Evolutionary conservation across 1,140 invertebrate genomes (phyloP).

Genomic region (Apolygus lucorum): DNA sequence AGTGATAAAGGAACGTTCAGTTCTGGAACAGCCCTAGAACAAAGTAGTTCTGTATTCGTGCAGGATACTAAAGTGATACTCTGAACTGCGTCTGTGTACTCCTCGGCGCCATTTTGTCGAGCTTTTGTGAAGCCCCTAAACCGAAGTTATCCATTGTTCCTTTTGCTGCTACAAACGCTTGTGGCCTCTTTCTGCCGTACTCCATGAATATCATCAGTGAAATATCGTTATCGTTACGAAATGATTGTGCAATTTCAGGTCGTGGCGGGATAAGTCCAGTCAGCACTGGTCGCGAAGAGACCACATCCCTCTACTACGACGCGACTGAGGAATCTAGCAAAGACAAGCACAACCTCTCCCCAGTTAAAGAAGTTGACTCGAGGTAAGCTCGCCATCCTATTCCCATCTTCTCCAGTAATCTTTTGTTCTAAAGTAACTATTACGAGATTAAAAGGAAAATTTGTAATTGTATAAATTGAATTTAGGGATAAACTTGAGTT

Average conservation of each 20-base stretch:
- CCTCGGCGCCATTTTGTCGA: no score
- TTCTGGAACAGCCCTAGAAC: no score
- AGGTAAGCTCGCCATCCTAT: slow-evolving; percentile 18
- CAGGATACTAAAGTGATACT: no score
- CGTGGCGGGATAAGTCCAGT: slow-evolving; percentile 39
- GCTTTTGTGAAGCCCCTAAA: no score
- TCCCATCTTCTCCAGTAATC: neutral
- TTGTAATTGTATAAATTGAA: neutral
- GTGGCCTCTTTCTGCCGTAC: neutral
- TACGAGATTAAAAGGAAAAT: neutral
- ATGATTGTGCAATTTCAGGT: slow-evolving; percentile 1
- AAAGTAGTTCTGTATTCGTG: no score
- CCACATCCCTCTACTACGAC: slow-evolving; percentile 55
- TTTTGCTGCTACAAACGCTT: no score
- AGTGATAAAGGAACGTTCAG: no score
- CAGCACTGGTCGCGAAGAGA: slow-evolving; percentile 46
- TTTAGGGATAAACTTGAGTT: neutral
- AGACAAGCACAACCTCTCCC: slow-evolving; percentile 32
- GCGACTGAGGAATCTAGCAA: slow-evolving; percentile 43
- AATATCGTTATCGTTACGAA: slow-evolving; percentile 2
- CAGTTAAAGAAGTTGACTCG: slow-evolving; percentile 30
- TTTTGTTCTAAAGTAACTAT: neutral
- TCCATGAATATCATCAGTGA: no score
- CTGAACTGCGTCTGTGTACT: no score
- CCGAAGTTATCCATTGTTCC: no score